Evolutionary conservation across 2,888 invertebrate species (phyloP).

Genomic region (Eucera pruinosa): DNA sequence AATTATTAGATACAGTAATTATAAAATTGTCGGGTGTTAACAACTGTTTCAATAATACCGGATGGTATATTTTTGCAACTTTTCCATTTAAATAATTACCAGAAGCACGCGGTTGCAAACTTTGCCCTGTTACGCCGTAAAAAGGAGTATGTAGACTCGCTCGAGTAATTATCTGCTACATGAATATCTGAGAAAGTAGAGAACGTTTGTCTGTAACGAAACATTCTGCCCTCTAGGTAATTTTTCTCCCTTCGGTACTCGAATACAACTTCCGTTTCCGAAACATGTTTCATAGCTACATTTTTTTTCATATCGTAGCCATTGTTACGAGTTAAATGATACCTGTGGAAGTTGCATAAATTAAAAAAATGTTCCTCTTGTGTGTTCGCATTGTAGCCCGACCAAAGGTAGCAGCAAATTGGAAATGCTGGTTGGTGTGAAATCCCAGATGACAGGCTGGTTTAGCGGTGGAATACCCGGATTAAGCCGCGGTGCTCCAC

Average conservation of each 20-base stretch:
- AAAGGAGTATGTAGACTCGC: too few species aligned
- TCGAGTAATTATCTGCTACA: background rate
- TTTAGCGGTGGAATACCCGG: constrained; percentile 92
- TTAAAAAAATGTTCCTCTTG: background rate
- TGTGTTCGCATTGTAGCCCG: constrained; percentile 23
- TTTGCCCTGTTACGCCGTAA: background rate
- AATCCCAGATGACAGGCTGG: constrained; percentile 94
- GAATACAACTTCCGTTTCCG: background rate
- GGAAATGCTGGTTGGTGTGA: constrained; percentile 94
- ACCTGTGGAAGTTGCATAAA: too few species aligned
- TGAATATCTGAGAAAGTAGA: background rate
- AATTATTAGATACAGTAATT: too few species aligned
- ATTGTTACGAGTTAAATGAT: too few species aligned
- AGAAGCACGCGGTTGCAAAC: background rate
- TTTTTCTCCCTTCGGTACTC: background rate
- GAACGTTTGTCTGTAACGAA: background rate
- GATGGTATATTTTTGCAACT: background rate
- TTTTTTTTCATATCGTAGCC: too few species aligned
- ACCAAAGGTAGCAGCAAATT: constrained; percentile 86
- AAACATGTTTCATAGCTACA: too few species aligned
- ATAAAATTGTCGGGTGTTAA: constrained; percentile 8
- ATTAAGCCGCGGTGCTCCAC: constrained; percentile 86
- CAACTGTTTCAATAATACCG: background rate
- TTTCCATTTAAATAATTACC: background rate
- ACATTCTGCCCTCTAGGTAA: background rate